These are phyloP conservation scores for Apotomis capreana DNA, from an alignment of 2,888 invertebrate species.

Conservation along the genomic window DNA sequence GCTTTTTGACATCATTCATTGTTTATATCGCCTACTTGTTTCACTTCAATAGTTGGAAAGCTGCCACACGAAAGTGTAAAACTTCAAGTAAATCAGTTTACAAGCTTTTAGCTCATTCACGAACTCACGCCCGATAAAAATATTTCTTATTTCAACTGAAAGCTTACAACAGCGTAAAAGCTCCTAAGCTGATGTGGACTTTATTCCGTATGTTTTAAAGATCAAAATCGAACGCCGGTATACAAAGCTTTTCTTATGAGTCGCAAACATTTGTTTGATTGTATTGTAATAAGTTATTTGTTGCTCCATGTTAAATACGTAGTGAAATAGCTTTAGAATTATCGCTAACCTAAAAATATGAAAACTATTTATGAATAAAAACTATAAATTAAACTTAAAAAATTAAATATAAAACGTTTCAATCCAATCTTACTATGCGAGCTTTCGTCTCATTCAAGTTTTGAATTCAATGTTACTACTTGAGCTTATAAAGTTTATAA, in stretches of 20 bases:
- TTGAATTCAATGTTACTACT: no score
- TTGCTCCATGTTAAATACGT: background rate
- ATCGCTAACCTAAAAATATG: background rate
- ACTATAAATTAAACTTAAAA: no score
- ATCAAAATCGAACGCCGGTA: background rate
- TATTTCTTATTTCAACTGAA: constrained; percentile 22
- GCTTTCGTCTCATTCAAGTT: no score
- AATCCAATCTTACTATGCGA: no score
- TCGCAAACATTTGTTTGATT: background rate
- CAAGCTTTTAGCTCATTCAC: constrained; percentile 39
- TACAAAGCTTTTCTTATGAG: background rate
- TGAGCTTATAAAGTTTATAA: no score
- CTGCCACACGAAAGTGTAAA: constrained; percentile 27
- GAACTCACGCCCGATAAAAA: constrained; percentile 35
- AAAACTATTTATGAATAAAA: no score
- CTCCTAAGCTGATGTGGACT: background rate
- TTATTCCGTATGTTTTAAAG: background rate
- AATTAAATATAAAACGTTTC: no score
- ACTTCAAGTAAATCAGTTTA: constrained; percentile 33
- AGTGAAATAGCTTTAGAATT: background rate
- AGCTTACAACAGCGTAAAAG: constrained; percentile 15
- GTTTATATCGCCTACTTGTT: background rate
- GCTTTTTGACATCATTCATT: background rate
- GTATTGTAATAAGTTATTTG: constrained; percentile 1
- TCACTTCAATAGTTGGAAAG: constrained; percentile 21